Base-by-base conservation (phyloP, 2,888 invertebrate species). In the Netelia inedita region DNA sequence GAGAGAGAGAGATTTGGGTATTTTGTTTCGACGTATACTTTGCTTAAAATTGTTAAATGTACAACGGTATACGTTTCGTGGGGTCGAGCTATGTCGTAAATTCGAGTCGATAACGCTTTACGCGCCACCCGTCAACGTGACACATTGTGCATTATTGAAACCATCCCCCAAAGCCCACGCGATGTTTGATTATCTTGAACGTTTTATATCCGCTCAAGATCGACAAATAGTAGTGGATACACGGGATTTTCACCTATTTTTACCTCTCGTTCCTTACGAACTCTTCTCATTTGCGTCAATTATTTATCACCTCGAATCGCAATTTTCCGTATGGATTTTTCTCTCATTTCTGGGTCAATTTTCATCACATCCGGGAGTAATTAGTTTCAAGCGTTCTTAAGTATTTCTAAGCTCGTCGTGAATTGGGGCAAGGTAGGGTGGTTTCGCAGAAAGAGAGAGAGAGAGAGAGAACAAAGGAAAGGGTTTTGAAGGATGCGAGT, bases 71-170 rank as follows among this genome's bases (percentile, higher is more conserved):
- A 10, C 8, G 1, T 28, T 41, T 61, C 19, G 53, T 28, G 28
- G 57, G 69, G 74, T 74, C 65, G 59, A 11, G 61, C 57, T 74
- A 14, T 71, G 43, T 23, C 50, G 72, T 46, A 71, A 57, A 79
- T 50, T 57, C 71, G 35, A 85, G 83, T 86, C 87, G 84, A 86
- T 89, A 86, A 86, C 83, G 79, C 80, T 87, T 53, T 86, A 83
- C 79, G 68, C 66, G 76, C 86, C 87, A 86, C 83, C 86, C 85
- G 88, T 41, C 83, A 79, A 73, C 43, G 72, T 59, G 76, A 41
- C 63, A 75, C 57, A 57, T 75, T 14, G 28, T 87, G 86, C 87
- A 89, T 87, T 89, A 87, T 86, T 86, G 71, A 89, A 85, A 82
- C 74, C 74, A 81, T 83, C 74, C 14, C 43, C 14, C 23, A 9